Evolutionary conservation across 1,140 invertebrate genomes (phyloP).

Genomic region (Conus ventricosus): DNA sequence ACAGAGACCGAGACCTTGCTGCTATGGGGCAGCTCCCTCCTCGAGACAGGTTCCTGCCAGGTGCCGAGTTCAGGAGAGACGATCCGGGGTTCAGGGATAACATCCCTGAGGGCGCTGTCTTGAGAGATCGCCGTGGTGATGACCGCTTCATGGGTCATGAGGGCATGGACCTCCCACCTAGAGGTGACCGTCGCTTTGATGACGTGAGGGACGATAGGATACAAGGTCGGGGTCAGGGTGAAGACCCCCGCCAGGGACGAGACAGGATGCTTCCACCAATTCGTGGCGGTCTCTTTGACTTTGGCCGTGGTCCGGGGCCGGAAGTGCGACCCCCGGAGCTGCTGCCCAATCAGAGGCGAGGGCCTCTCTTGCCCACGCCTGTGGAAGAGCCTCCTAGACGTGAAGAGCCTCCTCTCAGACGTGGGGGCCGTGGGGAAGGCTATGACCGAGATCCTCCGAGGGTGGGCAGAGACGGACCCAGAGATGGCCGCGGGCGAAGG

Average conservation of each 20-base stretch:
- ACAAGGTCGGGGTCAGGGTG: neutral
- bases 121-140: conserved; percentile 11
- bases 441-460: neutral
- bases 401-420: neutral
- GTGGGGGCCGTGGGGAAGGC: neutral
- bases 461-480: conserved; percentile 4
- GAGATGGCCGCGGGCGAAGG: neutral
- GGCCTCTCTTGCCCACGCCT: conserved; percentile 16
- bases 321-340: neutral
- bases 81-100: conserved; percentile 22
- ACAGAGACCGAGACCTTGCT: conserved; percentile 71
- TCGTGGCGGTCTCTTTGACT: neutral
- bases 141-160: conserved; percentile 8
- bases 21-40: conserved; percentile 60
- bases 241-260: neutral
- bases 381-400: neutral
- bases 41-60: conserved; percentile 61
- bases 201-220: conserved; percentile 12
- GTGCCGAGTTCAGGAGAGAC: conserved; percentile 16
- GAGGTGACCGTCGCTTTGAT: conserved; percentile 13
- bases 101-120: neutral
- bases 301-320: neutral
- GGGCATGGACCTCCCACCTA: neutral
- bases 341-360: neutral
- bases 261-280: conserved; percentile 9